phyloP scores from a whole-genome alignment of 2,888 invertebrate genomes.

The Falcaria lacertinaria region DNA sequence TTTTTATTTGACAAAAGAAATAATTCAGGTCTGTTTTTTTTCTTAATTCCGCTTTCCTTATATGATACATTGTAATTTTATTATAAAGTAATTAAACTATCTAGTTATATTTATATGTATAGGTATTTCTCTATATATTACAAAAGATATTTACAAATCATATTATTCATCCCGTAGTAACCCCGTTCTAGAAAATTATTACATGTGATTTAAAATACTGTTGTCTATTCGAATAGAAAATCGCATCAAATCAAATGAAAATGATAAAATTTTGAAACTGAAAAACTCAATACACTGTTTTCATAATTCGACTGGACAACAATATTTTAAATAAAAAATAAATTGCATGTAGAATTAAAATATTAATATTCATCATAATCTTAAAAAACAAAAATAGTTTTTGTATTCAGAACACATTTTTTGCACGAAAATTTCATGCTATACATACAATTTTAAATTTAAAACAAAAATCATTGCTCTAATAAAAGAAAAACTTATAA shows the following conservation, averaged over 20 bases:
- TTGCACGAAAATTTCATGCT: constrained; percentile 31
- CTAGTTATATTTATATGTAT: constrained; percentile 74
- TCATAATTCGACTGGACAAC: constrained; percentile 23
- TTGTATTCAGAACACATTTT: constrained; percentile 46
- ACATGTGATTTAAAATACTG: constrained; percentile 16
- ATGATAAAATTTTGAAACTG: too few species aligned
- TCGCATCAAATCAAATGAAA: too few species aligned
- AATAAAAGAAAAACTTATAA: constrained; percentile 52
- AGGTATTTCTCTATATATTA: constrained; percentile 70
- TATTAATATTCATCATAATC: constrained; percentile 12
- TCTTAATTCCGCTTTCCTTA: constrained; percentile 72
- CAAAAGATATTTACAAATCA: constrained; percentile 73
- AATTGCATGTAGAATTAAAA: constrained; percentile 37
- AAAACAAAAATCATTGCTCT: constrained; percentile 33
- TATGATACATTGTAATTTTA: constrained; percentile 70
- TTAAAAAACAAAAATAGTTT: constrained; percentile 32
- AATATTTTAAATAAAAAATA: constrained; percentile 24
- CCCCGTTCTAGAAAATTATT: constrained; percentile 53
- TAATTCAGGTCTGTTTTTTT: constrained; percentile 66
- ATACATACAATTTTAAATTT: constrained; percentile 36
- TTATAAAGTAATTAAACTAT: constrained; percentile 76
- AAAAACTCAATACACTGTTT: constrained; percentile 21
- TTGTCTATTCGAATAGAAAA: constrained; percentile 32
- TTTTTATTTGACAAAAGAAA: constrained; percentile 79
- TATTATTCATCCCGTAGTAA: constrained; percentile 65